Base-by-base conservation (phyloP, 2,797 vertebrate genomes). In the Hypotaenidia philippensis region DNA sequence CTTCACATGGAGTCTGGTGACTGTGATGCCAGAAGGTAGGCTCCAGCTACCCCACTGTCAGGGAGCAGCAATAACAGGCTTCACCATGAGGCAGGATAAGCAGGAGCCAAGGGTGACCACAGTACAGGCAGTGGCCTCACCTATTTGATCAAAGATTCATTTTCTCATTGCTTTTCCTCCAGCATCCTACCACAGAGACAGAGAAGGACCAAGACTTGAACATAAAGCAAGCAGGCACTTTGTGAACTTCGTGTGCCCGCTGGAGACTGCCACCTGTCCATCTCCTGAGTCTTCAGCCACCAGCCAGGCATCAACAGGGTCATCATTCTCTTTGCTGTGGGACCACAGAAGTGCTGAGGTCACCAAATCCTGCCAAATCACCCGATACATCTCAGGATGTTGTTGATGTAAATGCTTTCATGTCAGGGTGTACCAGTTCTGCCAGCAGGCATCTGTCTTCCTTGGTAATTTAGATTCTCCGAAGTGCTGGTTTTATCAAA, bases 1-100 rank as follows among this genome's bases (percentile, higher is more conserved):
- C 23, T 60, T 69, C 52, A 65, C 14, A 22, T 12, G 9, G 7
- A 38, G 8, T 6, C 23, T 64, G 27, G 15, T 38, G 49, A 31
- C 47, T 1, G 0, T 3, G 1, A 38, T 31, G 21, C 26, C 32
- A 18, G 23, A 40, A 13, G 4, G 1, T 13, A 7, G 53, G 25
- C 40, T 59, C 12, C 68, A 80, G n/a, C 21, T 31, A 65, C 11
- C 8, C 27, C 17, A 4, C 8, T 15, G 11, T 16, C 9, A 61
- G 6, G 14, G 17, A 66, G 32, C 20, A 64, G 23, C 23, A 65
- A 56, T 50, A 72, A 53, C 15, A 34, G 13, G 3, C 19, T 72
- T 18, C 7, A 8, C 13, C 10, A 6, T 6, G 3, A 26, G 4
- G 21, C 4, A 56, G 13, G 5, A 15, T 7, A 57, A 72, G 13